Conservation (phyloP, 2,888 invertebrate species). For the Erebia palarica region DNA sequence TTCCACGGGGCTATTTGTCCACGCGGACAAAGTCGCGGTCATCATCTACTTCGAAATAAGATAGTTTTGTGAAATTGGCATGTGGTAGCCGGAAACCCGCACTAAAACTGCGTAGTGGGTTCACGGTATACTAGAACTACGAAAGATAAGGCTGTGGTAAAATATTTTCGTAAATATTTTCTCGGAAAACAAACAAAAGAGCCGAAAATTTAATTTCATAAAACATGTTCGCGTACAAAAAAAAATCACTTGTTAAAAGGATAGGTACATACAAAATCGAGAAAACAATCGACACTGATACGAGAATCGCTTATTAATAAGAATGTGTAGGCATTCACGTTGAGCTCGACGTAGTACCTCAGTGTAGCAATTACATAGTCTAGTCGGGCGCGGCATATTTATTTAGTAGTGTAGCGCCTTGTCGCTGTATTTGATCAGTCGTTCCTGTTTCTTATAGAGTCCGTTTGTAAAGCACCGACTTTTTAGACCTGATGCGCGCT, state of each 20-base stretch:
- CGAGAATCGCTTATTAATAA: constrained; percentile 35
- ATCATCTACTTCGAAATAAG: no score
- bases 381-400: constrained; percentile 29
- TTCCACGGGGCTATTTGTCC: no score
- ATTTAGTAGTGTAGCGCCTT: background rate
- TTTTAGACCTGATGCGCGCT: background rate
- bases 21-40: no score
- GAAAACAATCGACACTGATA: constrained; percentile 33
- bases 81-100: no score
- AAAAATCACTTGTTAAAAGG: constrained; percentile 18
- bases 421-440: no score
- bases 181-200: constrained; percentile 3
- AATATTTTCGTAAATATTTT: constrained; percentile 6
- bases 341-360: constrained; percentile 13
- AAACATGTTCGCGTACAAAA: background rate
- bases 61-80: background rate
- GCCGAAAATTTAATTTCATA: constrained; percentile 9
- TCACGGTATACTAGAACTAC: background rate
- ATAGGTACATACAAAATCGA: constrained; percentile 8
- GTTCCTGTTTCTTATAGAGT: background rate
- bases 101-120: no score
- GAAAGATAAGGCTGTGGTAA: background rate
- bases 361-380: constrained; percentile 12
- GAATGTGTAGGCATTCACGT: constrained; percentile 36
- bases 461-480: background rate